phyloP scores from a whole-genome alignment of 2,888 invertebrate species.

The Eilema depressum region DNA sequence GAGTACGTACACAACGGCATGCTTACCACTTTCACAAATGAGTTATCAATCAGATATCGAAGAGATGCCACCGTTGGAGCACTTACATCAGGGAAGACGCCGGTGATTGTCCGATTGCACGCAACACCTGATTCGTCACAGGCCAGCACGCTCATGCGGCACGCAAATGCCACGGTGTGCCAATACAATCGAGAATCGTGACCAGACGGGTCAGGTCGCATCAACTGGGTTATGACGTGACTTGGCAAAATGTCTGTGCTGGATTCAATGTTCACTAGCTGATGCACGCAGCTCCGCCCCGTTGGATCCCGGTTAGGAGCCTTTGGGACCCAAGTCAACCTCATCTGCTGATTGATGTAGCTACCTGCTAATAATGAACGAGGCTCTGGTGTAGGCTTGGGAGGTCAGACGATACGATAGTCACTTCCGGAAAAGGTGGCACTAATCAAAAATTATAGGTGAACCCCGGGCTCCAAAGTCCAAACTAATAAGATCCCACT shows the following conservation, averaged over 20 bases:
- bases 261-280: not conserved
- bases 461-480: too few species aligned
- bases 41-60: conserved; percentile 6
- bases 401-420: too few species aligned
- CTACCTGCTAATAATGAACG: too few species aligned
- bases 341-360: too few species aligned
- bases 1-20: not conserved
- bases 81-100: conserved; percentile 31
- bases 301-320: too few species aligned
- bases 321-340: too few species aligned
- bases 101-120: conserved; percentile 33
- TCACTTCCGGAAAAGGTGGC: too few species aligned
- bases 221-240: conserved; percentile 16
- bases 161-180: conserved; percentile 36
- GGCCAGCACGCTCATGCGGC: conserved; percentile 28
- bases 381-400: too few species aligned
- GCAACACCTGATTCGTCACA: conserved; percentile 42
- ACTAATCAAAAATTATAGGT: too few species aligned
- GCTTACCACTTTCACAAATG: conserved; percentile 8
- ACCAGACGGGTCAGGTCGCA: conserved; percentile 11
- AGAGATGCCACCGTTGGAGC: conserved; percentile 37
- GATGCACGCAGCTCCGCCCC: not conserved
- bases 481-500: too few species aligned
- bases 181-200: conserved; percentile 20
- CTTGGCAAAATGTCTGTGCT: conserved; percentile 9